phyloP scores from a whole-genome alignment of 2,113 vertebrate genomes.

The Thunnus thynnus region DNA sequence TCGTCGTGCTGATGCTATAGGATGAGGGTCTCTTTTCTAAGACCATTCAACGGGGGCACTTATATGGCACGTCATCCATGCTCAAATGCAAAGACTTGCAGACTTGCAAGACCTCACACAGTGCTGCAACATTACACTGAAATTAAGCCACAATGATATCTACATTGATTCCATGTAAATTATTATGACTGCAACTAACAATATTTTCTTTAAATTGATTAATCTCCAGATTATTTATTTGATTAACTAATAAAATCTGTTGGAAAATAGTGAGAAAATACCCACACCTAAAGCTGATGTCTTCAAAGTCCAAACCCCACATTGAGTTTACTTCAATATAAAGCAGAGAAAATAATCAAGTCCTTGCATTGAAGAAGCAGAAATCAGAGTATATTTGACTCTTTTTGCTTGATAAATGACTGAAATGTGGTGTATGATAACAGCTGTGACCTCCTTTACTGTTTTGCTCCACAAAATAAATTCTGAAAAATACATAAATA shows the following conservation, averaged over 20 bases:
- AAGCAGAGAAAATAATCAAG: not conserved
- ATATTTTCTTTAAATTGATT: not conserved
- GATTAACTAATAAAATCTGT: no score
- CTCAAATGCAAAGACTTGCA: not conserved
- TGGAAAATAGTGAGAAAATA: no score
- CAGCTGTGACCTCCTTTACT: not conserved
- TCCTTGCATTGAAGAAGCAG: not conserved
- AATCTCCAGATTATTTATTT: no score
- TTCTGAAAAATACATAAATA: not conserved
- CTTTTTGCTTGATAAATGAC: not conserved
- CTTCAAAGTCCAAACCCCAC: not conserved
- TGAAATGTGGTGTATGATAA: not conserved
- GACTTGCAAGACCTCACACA: not conserved
- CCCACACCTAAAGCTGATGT: no score
- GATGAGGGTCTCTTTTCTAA: constrained; percentile 36
- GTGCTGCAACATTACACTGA: not conserved
- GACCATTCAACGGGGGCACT: constrained; percentile 66
- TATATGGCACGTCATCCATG: constrained; percentile 25
- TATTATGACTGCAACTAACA: no score
- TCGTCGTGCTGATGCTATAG: constrained; percentile 40
- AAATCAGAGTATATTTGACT: not conserved
- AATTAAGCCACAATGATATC: not conserved
- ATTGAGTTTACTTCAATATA: not conserved
- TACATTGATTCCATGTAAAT: not conserved
- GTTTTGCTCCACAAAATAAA: not conserved